Evolutionary conservation across 2,797 vertebrate genomes (phyloP).

Genomic region (Sebastes umbrosus): DNA sequence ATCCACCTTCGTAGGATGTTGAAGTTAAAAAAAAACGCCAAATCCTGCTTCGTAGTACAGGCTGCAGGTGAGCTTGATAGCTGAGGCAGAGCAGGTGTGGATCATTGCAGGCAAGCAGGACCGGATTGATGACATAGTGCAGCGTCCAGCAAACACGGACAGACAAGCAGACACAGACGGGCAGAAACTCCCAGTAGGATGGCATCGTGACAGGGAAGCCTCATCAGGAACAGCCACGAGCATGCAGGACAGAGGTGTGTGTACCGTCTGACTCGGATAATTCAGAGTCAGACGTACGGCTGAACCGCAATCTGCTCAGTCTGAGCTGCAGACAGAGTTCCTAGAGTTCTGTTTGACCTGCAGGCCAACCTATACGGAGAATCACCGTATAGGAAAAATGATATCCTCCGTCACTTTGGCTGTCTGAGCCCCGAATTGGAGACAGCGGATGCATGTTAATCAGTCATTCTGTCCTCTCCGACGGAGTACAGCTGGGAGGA

Average conservation of each 20-base stretch:
- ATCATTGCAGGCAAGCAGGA: too few species aligned
- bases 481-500: not conserved
- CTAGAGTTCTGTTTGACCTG: slow-evolving; percentile 10
- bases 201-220: not conserved
- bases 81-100: too few species aligned
- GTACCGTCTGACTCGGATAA: slow-evolving; percentile 15
- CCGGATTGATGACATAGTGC: too few species aligned
- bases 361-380: slow-evolving; percentile 18
- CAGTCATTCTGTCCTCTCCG: slow-evolving; percentile 20
- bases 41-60: too few species aligned
- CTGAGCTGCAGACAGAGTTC: slow-evolving; percentile 2
- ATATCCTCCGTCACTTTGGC: not conserved
- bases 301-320: not conserved
- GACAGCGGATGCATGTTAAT: slow-evolving; percentile 50
- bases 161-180: too few species aligned
- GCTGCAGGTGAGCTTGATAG: too few species aligned
- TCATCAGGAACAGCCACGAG: not conserved
- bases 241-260: not conserved
- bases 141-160: too few species aligned
- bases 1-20: too few species aligned
- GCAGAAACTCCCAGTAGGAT: too few species aligned
- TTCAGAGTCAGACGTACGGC: not conserved
- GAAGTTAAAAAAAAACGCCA: too few species aligned
- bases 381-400: not conserved
- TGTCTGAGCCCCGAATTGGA: not conserved